Evolutionary conservation across 1,140 invertebrate species (phyloP), one percentile per base, ranked within the genome.

Genomic region (Caenorhabditis elegans): DNA sequence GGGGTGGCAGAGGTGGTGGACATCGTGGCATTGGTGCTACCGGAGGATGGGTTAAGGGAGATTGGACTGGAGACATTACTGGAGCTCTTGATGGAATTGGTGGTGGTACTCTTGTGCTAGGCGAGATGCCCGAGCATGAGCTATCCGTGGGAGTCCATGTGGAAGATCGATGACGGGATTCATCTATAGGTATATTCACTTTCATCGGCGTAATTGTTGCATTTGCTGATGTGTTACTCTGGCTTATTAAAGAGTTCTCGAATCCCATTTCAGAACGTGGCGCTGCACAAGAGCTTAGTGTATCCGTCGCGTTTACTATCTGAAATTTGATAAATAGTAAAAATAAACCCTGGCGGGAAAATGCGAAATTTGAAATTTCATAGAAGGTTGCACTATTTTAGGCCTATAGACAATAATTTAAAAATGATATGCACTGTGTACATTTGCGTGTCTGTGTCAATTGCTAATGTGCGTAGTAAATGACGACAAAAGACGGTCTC

Each of bases 1-100:
- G 43, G 11, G 86, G 84, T 34, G 86, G 86, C 34, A 86, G 78
- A 24, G 85, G 84, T 26, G 86, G 86, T n/a, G 86, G 87, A 43
- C 51, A 26, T 13, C 49, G 77, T 22, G 49, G 48, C 49, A 77
- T 19, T 13, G 47, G 47, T 17, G 17, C 13, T 1, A 48, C 10
- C 5, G 28, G 28, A 15, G 24, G 22, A 24, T 22, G 75, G 46
- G n/a, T 8, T 11, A 28, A 28, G 13, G 77, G 77, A 4, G 77
- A 36, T 6, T 78, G 22, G 11, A 51, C 46, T 6, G 77, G 77
- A 24, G 77, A 51, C 24, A 19, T 19, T 5, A 78, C 22, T 3
- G 49, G 34, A 5, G 47, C 77, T 36, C 49, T 11, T 1, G 49
- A 53, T 15, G 77, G 75, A 28, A 77, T 77, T 48, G 43, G 75